Conservation (phyloP, 2,113 vertebrate genomes). For the Datnioides undecimradiatus region DNA sequence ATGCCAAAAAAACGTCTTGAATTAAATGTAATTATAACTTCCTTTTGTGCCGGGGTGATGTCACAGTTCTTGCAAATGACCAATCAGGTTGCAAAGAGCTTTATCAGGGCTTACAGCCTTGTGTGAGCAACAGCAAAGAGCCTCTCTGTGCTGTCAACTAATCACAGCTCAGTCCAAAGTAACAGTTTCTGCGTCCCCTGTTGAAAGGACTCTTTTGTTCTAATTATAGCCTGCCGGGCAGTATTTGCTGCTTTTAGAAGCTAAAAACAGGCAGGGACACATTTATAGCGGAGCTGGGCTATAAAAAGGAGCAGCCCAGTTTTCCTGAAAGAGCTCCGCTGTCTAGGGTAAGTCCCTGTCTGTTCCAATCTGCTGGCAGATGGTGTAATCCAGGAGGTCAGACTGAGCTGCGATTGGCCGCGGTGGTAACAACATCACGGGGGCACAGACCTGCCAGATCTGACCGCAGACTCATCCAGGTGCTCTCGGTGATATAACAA, state of each 20-base stretch:
- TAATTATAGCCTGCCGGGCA: slow-evolving; percentile 62
- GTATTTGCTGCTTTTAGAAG: slow-evolving; percentile 46
- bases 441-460: background rate
- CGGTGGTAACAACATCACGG: slow-evolving; percentile 14
- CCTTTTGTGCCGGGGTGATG: background rate
- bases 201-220: slow-evolving; percentile 70
- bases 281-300: slow-evolving; percentile 58
- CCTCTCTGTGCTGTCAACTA: slow-evolving; percentile 25
- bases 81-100: slow-evolving; percentile 27
- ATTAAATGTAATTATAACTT: slow-evolving; percentile 17
- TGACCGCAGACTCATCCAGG: slow-evolving; percentile 24
- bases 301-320: slow-evolving; percentile 66
- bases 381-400: slow-evolving; percentile 32
- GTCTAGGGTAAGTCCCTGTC: slow-evolving; percentile 56
- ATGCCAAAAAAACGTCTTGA: slow-evolving; percentile 8
- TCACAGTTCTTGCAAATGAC: slow-evolving; percentile 23
- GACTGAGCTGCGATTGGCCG: slow-evolving; percentile 34
- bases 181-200: slow-evolving; percentile 15
- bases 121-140: slow-evolving; percentile 12
- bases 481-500: slow-evolving; percentile 28
- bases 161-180: slow-evolving; percentile 49
- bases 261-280: slow-evolving; percentile 65
- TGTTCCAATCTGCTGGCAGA: slow-evolving; percentile 54
- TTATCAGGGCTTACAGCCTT: background rate
- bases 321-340: slow-evolving; percentile 58